Evolutionary conservation across 2,113 vertebrate species (phyloP), one percentile per base, ranked within the genome.

Genomic region (Maccullochella peelii): DNA sequence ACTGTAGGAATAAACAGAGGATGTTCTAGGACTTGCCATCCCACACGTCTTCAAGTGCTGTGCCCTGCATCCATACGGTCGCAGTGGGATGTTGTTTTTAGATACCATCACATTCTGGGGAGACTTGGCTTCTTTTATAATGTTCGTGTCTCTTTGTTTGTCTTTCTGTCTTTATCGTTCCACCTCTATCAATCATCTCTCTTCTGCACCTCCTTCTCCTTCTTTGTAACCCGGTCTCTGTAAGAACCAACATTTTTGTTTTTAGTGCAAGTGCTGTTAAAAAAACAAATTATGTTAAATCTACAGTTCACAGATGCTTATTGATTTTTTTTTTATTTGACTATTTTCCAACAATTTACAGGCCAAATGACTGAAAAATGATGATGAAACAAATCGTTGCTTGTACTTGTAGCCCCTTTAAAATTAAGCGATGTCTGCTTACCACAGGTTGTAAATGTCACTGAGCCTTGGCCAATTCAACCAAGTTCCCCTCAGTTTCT

Each of bases 1-100:
- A 92, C 86, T 68, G 44, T 66, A 79, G 47, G 79, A 62, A 81
- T 93, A 93, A 93, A 92, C 92, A 88, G 73, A 88, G 86, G 83
- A 88, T 85, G 89, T 88, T 66, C 27, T 14, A 2, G 44, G 52
- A 84, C 89, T 72, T 80, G 77, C 82, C 75, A 71, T 88, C 73
- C 83, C 86, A 88, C 88, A 86, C 40, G 67, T 93, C 89, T 80
- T 57, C 79, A 67, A 61, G 82, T 80, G 83, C 77, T 25, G 47
- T 65, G 75, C 36, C 21, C 62, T 58, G 49, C 12, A 86, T 80
- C 82, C 66, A 84, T 88, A 12, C 25, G 0, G 40, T 81, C 23
- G 1, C 71, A 77, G 67, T 40, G 69, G 20, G 87, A 84, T 91
- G 91, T 86, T 88, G 85, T 83, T 40, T 83, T 91, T 80, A 90